phyloP scores from a whole-genome alignment of 37 sponge, comb jelly and placozoan species.

The Oscarella lobularis region DNA sequence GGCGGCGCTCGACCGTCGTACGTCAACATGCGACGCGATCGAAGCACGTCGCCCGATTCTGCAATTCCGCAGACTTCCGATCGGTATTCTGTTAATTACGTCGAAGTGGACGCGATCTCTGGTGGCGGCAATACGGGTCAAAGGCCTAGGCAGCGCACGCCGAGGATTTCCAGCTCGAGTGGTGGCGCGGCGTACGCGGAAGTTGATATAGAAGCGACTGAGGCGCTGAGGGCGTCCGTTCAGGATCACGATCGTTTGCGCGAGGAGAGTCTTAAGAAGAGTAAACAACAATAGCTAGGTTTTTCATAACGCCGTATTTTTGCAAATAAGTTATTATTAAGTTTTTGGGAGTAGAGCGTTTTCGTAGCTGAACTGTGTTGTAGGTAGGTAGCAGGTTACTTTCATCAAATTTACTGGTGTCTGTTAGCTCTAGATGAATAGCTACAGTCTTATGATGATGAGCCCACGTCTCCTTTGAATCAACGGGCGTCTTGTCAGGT shows the following conservation, averaged over 20 bases:
- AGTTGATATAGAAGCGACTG: not conserved
- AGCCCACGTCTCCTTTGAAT: no score
- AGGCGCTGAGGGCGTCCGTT: not conserved
- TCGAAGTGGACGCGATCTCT: not conserved
- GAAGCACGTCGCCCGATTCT: not conserved
- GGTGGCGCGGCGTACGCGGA: not conserved
- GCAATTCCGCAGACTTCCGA: not conserved
- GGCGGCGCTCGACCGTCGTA: not conserved
- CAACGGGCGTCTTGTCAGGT: no score
- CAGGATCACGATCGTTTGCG: constrained; percentile 10
- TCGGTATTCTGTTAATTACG: not conserved
- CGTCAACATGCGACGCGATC: not conserved
- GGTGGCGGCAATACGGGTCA: no score
- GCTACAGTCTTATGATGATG: no score
- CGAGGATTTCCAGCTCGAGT: not conserved
- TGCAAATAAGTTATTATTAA: no score
- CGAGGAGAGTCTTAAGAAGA: not conserved
- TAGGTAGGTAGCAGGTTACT: no score
- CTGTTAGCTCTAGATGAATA: no score
- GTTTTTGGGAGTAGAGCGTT: no score
- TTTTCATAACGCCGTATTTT: no score
- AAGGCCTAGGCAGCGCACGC: not conserved
- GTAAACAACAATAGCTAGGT: not conserved
- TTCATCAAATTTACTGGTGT: no score
- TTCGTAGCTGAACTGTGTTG: no score